Base-by-base conservation (phyloP, 2,797 vertebrate species). In the Takifugu ocellatus region DNA sequence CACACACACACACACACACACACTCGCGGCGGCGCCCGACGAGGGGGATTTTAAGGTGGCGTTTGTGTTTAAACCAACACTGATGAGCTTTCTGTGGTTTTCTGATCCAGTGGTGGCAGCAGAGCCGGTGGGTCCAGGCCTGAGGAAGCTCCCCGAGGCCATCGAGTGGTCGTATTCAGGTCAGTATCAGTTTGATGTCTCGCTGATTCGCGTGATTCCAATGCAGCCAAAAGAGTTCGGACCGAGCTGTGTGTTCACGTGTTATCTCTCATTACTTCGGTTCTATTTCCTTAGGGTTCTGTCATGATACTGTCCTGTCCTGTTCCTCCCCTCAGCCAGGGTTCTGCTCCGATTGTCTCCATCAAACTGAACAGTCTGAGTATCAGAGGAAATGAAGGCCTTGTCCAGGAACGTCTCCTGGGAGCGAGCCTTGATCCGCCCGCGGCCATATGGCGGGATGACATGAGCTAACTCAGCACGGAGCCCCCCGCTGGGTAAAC, bases 121-220 rank as follows among this genome's bases (percentile, higher is more conserved):
- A 7, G 84, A 79, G 51, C 75, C 77, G 17, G 61, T 85, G 73
- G 61, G 78, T 61, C 79, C 85, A 68, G 82, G 81, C 11, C 80
- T 89, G 73, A 87, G 90, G 73, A 96, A 94, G 85, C 81, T 94
- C 81, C 84, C 90, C 0, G 94, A 97, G 80, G 93, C 94, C 36
- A 88, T 95, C 48, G 94, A 95, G 65, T 99, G 96, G 96, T 98
- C 96, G 10, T 99, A 99, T 55, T 89, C 95, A 91, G 96, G 96
- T 98, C 87, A 27, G 88, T 84, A 24, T 29, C 24, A 44, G 39
- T 25, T 16, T 0, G 16, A 39, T 1, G 36, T 12, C 4, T 1
- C 45, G 16, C 31, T 33, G 7, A 33, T 33, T 33, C 10, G 10
- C 31, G 2, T 10, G 10, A 33, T 33, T 33, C 31, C 31, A 33